These are phyloP conservation scores for Canis aureus DNA, from an alignment of 2,113 vertebrate species.

Conservation along the genomic window DNA sequence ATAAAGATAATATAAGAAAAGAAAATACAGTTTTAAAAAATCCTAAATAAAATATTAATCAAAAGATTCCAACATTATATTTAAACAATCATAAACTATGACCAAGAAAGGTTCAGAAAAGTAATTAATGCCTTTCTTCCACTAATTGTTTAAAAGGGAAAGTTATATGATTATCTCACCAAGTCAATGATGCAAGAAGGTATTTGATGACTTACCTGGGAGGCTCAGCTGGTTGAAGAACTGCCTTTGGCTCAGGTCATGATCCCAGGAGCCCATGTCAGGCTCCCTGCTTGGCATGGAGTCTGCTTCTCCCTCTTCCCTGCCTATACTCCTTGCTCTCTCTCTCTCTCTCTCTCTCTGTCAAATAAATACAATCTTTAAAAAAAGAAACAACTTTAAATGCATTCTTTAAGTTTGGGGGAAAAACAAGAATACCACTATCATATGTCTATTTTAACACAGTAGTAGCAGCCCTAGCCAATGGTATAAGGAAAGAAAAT, in stretches of 20 bases:
- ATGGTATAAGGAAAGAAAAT: not conserved
- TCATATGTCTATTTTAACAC: not conserved
- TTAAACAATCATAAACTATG: not conserved
- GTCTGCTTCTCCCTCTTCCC: too few relatives aligned
- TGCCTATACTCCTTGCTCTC: too few relatives aligned
- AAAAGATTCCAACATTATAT: not conserved
- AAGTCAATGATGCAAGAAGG: not conserved
- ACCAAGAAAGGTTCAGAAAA: not conserved
- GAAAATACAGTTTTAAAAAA: not conserved
- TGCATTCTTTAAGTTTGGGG: not conserved
- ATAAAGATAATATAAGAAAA: not conserved
- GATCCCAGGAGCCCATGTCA: too few relatives aligned
- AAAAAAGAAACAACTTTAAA: not conserved
- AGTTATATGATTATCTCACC: not conserved
- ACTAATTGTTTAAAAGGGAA: not conserved
- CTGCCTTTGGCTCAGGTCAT: too few relatives aligned
- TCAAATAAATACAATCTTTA: too few relatives aligned
- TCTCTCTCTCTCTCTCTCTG: too few relatives aligned
- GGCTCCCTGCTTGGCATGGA: too few relatives aligned
- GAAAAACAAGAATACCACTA: not conserved
- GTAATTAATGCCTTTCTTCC: not conserved
- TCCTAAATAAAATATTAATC: not conserved
- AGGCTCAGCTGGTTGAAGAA: too few relatives aligned
- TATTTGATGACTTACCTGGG: not conserved
- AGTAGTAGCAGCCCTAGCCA: not conserved